Conservation (phyloP, 2,797 vertebrate genomes). For the Periophthalmus magnuspinnatus region DNA sequence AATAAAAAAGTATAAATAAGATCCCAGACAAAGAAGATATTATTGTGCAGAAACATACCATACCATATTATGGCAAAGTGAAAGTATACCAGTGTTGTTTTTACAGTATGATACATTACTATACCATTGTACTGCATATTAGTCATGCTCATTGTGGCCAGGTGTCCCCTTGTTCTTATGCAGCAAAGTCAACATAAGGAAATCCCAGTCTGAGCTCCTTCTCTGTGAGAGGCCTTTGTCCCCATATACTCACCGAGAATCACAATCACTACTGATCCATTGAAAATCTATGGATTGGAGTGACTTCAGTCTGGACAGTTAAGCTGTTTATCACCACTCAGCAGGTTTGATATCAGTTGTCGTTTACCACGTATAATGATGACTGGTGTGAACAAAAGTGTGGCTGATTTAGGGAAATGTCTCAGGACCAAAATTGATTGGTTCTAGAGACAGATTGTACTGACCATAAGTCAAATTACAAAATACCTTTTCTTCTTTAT, state of each 20-base stretch:
- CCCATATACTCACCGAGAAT: constrained; percentile 2
- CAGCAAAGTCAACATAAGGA: constrained; percentile 40
- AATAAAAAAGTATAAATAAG: no score
- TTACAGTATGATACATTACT: no score
- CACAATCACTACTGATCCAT: no score
- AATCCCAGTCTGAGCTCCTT: constrained; percentile 35
- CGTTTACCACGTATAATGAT: constrained; percentile 16
- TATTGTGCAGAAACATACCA: no score
- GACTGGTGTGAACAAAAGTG: constrained; percentile 11
- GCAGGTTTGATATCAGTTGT: constrained; percentile 14
- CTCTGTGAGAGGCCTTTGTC: constrained; percentile 38
- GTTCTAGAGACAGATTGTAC: not conserved
- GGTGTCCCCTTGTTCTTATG: constrained; percentile 60
- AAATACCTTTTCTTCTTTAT: no score
- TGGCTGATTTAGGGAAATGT: not conserved
- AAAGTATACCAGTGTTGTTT: no score
- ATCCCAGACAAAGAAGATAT: no score
- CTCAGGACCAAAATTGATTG: not conserved
- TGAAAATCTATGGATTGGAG: no score
- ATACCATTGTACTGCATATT: constrained; percentile 28
- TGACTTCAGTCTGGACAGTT: no score
- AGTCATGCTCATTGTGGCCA: constrained; percentile 55
- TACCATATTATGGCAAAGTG: not conserved
- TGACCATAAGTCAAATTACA: no score
- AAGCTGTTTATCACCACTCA: constrained; percentile 8